Percentiles rank a stretch among this genome's conserved stretches.
phyloP scores from a whole-genome alignment of 2,888 invertebrate genomes.

The Melanostoma scalare region DNA sequence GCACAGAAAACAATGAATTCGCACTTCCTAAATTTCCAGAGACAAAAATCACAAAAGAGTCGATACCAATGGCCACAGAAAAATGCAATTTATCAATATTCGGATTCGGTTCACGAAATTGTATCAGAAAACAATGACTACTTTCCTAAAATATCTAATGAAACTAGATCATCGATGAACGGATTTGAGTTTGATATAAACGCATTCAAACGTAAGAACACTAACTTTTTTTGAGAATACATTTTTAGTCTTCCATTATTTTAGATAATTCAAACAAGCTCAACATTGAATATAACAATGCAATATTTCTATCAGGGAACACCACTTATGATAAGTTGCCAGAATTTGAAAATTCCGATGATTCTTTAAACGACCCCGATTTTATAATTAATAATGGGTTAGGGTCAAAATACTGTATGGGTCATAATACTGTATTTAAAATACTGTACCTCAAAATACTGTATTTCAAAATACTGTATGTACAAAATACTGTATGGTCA shows the following conservation, averaged over 20 bases:
- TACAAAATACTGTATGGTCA: too few relatives aligned
- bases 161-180: conserved; percentile 10
- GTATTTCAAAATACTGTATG: too few relatives aligned
- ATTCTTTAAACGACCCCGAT: conserved; percentile 2
- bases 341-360: neutral
- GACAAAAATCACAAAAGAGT: neutral
- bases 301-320: too few relatives aligned
- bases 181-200: conserved; percentile 14
- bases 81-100: conserved; percentile 14
- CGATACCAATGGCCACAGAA: conserved; percentile 6
- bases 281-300: too few relatives aligned
- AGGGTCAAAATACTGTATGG: too few relatives aligned
- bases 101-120: conserved; percentile 1
- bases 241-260: neutral
- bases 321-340: too few relatives aligned
- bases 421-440: too few relatives aligned
- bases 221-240: neutral
- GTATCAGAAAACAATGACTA: conserved; percentile 13
- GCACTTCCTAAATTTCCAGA: too few relatives aligned
- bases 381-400: conserved; percentile 10
- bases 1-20: conserved; percentile 19
- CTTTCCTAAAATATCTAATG: neutral
- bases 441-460: too few relatives aligned
- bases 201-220: conserved; percentile 12
- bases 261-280: too few relatives aligned